These are phyloP conservation scores for Channa argus DNA, from an alignment of 2,113 vertebrate genomes.

Conservation along the genomic window DNA sequence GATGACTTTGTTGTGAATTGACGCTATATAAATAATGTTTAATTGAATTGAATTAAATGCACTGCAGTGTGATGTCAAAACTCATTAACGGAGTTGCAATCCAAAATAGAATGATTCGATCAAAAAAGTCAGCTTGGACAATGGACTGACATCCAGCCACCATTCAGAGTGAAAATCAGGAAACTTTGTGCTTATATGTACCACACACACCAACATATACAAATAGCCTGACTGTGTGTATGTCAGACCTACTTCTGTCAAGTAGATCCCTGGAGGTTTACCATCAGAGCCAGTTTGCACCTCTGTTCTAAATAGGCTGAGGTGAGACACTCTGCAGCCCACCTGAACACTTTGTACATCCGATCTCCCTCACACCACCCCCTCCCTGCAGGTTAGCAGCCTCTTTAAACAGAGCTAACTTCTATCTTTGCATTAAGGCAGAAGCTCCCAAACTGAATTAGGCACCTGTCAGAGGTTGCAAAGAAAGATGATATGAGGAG, in stretches of 20 bases:
- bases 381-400: constrained; percentile 1
- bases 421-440: too few species aligned
- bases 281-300: constrained; percentile 64
- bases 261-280: constrained; percentile 47
- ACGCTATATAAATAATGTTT: too few species aligned
- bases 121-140: neutral
- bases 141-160: too few species aligned
- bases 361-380: neutral
- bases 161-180: neutral
- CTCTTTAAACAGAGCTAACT: neutral
- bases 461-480: neutral
- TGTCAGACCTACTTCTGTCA: constrained; percentile 42
- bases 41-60: neutral
- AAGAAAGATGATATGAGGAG: neutral
- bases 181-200: constrained; percentile 3
- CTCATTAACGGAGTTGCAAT: neutral
- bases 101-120: neutral
- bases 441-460: too few species aligned
- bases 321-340: constrained; percentile 42
- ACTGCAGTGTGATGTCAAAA: neutral
- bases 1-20: too few species aligned
- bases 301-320: constrained; percentile 43
- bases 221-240: constrained; percentile 1
- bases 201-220: constrained; percentile 5
- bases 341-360: constrained; percentile 17